Evolutionary conservation across 2,888 invertebrate species (phyloP), one percentile per base, ranked within the genome.

Genomic region (Meloe dianella): DNA sequence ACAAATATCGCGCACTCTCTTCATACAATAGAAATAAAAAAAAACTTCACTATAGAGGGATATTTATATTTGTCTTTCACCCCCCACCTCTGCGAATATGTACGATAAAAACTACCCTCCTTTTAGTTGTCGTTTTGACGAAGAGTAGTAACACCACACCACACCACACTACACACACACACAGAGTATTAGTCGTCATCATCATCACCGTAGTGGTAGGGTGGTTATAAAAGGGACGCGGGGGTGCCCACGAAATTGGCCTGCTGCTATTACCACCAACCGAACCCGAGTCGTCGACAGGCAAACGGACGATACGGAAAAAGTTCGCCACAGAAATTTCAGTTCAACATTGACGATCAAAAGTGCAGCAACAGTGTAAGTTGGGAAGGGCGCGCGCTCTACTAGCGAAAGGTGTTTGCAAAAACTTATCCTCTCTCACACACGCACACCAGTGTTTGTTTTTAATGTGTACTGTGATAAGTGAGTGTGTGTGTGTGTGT

Each of bases 31-130:
- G 85, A 85, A 51, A 51, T 2, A 54, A 54, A 24, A 84, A 63
- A 72, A 71, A 72, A 78, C n/a, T n/a, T n/a, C n/a, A n/a, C n/a
- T 77, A 76, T 74, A 73, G 71, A 73, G 71, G 74, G 77, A 79
- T 78, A 79, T 78, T 77, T 76, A 74, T 59, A 71, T 73, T 61
- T 72, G 78, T 74, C 75, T 66, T 63, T 70, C 69, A 73, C 72
- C 70, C 72, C 77, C 76, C 51, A 51, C 51, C 51, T 20, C 9
- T 22, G 12, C 10, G 4, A 17, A 2, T 83, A 83, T 79, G 38
- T 38, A 77, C 75, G 74, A 81, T 80, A 82, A 84, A 84, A 84
- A 84, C 82, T 83, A 81, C 83, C 84, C 83, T 83, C 83, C 83
- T 83, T 82, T 82, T 77, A 73, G 74, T 74, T 77, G 78, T 77